These are phyloP conservation scores for Malurus leucopterus DNA, from an alignment of 2,797 vertebrate species.

Conservation along the genomic window DNA sequence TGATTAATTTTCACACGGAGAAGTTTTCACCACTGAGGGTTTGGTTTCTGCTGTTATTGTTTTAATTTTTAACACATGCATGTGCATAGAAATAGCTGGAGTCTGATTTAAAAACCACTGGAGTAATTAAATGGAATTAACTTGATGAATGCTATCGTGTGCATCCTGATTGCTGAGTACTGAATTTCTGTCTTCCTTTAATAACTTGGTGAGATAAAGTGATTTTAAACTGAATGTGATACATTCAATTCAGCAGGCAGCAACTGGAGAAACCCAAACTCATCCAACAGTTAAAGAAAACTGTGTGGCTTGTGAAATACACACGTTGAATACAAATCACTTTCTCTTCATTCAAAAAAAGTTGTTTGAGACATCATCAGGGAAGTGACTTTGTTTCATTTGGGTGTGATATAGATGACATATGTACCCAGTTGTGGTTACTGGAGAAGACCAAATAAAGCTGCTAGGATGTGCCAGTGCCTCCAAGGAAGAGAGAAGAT, in stretches of 20 bases:
- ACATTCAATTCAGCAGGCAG: not conserved
- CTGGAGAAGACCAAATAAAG: not conserved
- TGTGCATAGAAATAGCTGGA: not conserved
- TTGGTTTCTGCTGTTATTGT: not conserved
- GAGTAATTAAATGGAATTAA: not conserved
- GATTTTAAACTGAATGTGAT: not conserved
- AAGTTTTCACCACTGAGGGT: not conserved
- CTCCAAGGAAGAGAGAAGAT: not conserved
- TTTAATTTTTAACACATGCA: not conserved
- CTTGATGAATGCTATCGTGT: not conserved
- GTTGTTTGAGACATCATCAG: not conserved
- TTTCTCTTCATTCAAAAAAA: not conserved
- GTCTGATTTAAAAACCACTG: not conserved
- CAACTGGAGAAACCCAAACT: not conserved
- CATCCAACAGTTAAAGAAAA: not conserved
- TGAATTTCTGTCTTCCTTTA: not conserved
- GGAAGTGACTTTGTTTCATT: not conserved
- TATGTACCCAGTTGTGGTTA: not conserved
- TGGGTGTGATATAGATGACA: not conserved
- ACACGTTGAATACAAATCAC: not conserved
- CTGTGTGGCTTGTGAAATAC: not conserved
- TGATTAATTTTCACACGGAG: not conserved
- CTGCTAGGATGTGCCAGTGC: not conserved
- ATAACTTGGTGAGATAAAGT: not conserved
- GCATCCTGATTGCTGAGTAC: not conserved